phyloP scores from a whole-genome alignment of 1,140 invertebrate genomes.

The Asbolus verrucosus region DNA sequence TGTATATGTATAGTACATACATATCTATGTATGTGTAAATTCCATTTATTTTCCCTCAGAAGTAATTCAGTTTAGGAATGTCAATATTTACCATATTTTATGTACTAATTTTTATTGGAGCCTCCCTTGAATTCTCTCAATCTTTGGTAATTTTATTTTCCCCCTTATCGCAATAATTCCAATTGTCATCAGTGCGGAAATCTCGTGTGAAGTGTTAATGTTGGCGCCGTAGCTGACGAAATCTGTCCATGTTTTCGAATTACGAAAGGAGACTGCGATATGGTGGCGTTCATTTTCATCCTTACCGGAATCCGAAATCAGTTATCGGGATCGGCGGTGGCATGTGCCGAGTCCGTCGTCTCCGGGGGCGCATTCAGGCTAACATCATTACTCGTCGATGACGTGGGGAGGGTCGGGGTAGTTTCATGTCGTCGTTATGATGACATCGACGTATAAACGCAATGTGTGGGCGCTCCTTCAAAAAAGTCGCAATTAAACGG shows the following conservation, averaged over 20 bases:
- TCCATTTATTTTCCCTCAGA: too few relatives aligned
- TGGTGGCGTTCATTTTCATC: slow-evolving; percentile 3
- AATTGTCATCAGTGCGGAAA: slow-evolving; percentile 27
- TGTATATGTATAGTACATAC: too few relatives aligned
- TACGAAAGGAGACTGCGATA: background rate
- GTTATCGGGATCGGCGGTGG: background rate
- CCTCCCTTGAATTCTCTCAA: background rate
- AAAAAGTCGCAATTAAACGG: too few relatives aligned
- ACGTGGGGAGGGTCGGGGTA: background rate
- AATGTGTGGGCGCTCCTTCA: too few relatives aligned
- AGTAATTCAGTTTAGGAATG: too few relatives aligned
- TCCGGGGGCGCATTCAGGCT: background rate
- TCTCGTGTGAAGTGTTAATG: slow-evolving; percentile 11
- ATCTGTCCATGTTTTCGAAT: slow-evolving; percentile 21
- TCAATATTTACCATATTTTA: too few relatives aligned
- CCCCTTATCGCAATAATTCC: slow-evolving; percentile 10
- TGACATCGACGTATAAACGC: background rate
- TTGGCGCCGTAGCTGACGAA: slow-evolving; percentile 4
- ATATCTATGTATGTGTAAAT: too few relatives aligned
- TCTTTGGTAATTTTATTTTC: background rate
- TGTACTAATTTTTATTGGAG: too few relatives aligned
- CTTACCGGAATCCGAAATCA: background rate
- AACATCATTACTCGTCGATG: background rate
- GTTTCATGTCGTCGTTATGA: background rate
- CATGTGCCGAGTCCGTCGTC: background rate